Percentiles rank a stretch among this genome's conserved stretches.
Conservation (phyloP, 2,797 vertebrate species). For the Manis javanica region DNA sequence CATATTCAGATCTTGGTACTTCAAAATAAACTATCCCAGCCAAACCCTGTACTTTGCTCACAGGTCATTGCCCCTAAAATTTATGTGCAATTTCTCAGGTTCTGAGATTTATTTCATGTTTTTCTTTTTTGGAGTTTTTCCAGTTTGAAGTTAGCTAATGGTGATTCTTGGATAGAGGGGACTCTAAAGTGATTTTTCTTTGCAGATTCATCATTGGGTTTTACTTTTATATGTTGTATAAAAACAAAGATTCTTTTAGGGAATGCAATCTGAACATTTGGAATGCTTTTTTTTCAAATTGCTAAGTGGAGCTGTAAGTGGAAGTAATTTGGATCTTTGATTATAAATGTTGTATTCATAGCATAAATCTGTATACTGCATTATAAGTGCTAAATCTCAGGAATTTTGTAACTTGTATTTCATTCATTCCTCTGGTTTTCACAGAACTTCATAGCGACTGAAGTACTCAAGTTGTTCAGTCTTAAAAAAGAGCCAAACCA, state of each 20-base stretch:
- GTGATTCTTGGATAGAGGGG: background rate
- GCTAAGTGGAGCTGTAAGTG: background rate
- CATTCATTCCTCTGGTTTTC: slow-evolving; percentile 63
- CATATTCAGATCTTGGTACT: background rate
- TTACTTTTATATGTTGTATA: slow-evolving; percentile 57
- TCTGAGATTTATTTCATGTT: background rate
- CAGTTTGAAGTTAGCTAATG: background rate
- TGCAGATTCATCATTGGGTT: slow-evolving; percentile 12
- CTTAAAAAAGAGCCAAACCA: slow-evolving; percentile 93
- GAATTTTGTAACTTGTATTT: slow-evolving; percentile 29
- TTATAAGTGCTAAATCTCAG: background rate
- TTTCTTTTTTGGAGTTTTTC: slow-evolving; percentile 49
- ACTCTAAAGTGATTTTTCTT: slow-evolving; percentile 45
- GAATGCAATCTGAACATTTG: slow-evolving; percentile 59
- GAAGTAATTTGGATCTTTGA: slow-evolving; percentile 41
- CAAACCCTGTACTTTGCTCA: background rate
- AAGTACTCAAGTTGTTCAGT: slow-evolving; percentile 94
- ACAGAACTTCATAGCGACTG: slow-evolving; percentile 91
- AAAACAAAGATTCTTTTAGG: slow-evolving; percentile 47
- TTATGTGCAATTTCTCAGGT: background rate
- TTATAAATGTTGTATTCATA: slow-evolving; percentile 18
- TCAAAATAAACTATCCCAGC: background rate
- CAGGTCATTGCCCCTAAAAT: background rate
- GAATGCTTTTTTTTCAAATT: slow-evolving; percentile 53
- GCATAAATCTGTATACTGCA: background rate